These are phyloP conservation scores for Enteromius radiatus DNA, from an alignment of 2,797 vertebrate species.

Conservation along the genomic window DNA sequence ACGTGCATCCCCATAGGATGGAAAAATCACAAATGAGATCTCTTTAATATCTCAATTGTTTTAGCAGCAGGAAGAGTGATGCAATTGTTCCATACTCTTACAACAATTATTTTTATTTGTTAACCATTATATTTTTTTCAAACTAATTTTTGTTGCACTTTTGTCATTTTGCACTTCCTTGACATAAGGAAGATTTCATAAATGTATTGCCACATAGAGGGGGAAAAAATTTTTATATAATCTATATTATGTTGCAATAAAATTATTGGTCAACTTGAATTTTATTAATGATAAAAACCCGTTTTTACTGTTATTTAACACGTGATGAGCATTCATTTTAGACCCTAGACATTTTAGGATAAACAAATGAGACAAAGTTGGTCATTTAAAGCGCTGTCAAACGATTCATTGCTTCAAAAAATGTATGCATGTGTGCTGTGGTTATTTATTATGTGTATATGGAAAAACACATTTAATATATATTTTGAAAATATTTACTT, in stretches of 20 bases:
- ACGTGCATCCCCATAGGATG: slow-evolving; percentile 38
- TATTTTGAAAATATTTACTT: too few species aligned
- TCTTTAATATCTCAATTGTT: slow-evolving; percentile 18
- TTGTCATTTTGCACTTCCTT: too few species aligned
- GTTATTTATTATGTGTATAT: too few species aligned
- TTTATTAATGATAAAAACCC: neutral
- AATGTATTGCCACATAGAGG: neutral
- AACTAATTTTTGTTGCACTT: neutral
- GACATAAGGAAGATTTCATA: neutral
- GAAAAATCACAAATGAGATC: slow-evolving; percentile 32
- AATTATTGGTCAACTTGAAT: neutral
- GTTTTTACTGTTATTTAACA: neutral
- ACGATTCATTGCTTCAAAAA: too few species aligned
- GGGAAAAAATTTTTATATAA: neutral
- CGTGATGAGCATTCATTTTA: neutral
- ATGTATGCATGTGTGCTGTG: too few species aligned
- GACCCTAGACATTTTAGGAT: neutral
- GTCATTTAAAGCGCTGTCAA: too few species aligned
- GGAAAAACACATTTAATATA: too few species aligned
- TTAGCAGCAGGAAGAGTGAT: neutral
- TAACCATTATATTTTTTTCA: neutral
- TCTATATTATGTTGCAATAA: neutral
- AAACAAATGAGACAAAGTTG: neutral
- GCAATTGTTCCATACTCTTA: neutral
- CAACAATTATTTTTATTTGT: neutral